Conservation (phyloP, 2,888 invertebrate genomes). For the Muscina levida region DNA sequence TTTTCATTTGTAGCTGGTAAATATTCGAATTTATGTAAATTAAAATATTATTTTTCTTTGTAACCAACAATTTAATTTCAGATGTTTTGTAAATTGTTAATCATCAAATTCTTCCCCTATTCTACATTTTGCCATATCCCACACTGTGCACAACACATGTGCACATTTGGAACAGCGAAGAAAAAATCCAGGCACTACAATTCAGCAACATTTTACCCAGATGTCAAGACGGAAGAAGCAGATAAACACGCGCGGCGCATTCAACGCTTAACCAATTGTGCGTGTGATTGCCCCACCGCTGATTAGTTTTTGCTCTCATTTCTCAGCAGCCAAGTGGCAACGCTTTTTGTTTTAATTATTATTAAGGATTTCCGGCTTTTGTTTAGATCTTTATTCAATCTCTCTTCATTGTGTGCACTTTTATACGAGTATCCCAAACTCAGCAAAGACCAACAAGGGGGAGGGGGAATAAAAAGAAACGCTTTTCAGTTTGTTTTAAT, state of each 20-base stretch:
- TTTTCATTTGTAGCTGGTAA: too few species aligned
- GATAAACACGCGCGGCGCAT: neutral
- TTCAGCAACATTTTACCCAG: too few species aligned
- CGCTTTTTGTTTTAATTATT: constrained; percentile 58
- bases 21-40: too few species aligned
- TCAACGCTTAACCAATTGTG: neutral
- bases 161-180: too few species aligned
- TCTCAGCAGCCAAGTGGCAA: neutral
- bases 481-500: constrained; percentile 16
- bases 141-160: too few species aligned
- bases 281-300: constrained; percentile 41
- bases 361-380: constrained; percentile 62
- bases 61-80: too few species aligned
- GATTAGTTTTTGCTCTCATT: constrained; percentile 51
- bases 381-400: neutral
- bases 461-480: constrained; percentile 49
- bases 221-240: neutral
- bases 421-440: neutral
- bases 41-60: too few species aligned
- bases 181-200: too few species aligned
- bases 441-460: too few species aligned
- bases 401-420: neutral
- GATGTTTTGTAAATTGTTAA: too few species aligned
- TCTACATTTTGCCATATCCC: too few species aligned
- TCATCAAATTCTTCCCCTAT: too few species aligned